Percentiles rank a stretch among this genome's conserved stretches.
These are phyloP conservation scores for Cheilosia impressa DNA, from an alignment of 2,888 invertebrate genomes.

Conservation along the genomic window DNA sequence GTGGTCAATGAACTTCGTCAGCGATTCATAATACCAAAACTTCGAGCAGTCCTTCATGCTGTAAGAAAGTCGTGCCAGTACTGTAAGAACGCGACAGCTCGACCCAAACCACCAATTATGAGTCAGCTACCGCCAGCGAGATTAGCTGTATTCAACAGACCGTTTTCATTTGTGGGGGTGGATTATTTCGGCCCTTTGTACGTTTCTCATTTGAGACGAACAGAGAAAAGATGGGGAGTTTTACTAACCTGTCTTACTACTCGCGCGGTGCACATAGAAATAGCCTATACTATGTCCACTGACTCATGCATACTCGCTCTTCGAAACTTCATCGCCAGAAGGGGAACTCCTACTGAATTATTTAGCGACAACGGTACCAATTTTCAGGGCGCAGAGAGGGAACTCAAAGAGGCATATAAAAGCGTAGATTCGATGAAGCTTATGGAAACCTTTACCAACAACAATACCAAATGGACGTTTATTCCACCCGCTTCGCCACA, in stretches of 20 bases:
- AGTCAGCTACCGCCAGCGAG: too few relatives aligned
- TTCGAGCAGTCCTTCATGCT: too few relatives aligned
- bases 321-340: conserved; percentile 60
- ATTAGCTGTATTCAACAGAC: too few relatives aligned
- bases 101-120: too few relatives aligned
- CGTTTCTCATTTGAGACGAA: conserved; percentile 40
- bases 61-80: too few relatives aligned
- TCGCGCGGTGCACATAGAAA: conserved; percentile 67
- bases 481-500: too few relatives aligned
- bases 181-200: conserved; percentile 59
- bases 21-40: not conserved
- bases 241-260: conserved; percentile 48
- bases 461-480: conserved; percentile 50
- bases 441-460: not conserved
- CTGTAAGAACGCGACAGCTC: too few relatives aligned
- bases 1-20: not conserved
- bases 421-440: conserved; percentile 2
- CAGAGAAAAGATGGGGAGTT: too few relatives aligned
- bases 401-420: conserved; percentile 6
- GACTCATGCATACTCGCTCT: conserved; percentile 69
- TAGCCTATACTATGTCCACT: conserved; percentile 55
- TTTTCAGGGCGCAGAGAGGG: conserved; percentile 19
- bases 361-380: conserved; percentile 50
- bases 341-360: conserved; percentile 34
- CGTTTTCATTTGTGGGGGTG: conserved; percentile 44